Evolutionary conservation across 2,888 invertebrate species (phyloP).

Genomic region (Ditula angustiorana): DNA sequence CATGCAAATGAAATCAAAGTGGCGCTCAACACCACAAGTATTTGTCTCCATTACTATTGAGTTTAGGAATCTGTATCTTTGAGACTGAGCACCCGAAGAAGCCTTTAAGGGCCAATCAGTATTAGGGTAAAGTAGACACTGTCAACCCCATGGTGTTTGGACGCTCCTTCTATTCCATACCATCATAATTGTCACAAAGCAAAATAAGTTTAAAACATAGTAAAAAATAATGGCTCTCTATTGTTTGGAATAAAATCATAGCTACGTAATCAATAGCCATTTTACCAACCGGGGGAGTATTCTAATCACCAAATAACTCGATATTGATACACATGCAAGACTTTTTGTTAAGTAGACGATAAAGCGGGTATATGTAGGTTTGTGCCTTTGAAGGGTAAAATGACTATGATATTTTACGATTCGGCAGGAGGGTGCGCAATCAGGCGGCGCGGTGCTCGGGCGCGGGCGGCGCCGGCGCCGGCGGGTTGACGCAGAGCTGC

Average conservation of each 20-base stretch:
- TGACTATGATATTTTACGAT: slow-evolving; percentile 40
- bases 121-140: slow-evolving; percentile 2
- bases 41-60: neutral
- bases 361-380: slow-evolving; percentile 38
- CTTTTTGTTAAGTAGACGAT: slow-evolving; percentile 33
- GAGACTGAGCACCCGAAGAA: slow-evolving; percentile 20
- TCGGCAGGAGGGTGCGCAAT: slow-evolving; percentile 31
- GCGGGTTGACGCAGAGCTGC: slow-evolving; percentile 88
- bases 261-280: slow-evolving; percentile 41
- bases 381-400: slow-evolving; percentile 43
- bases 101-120: neutral
- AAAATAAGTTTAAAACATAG: slow-evolving; percentile 40
- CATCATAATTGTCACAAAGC: slow-evolving; percentile 40
- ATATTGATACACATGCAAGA: slow-evolving; percentile 37
- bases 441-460: slow-evolving; percentile 61
- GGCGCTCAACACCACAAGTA: slow-evolving; percentile 34
- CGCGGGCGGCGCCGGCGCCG: slow-evolving; percentile 54
- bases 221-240: slow-evolving; percentile 35
- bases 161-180: slow-evolving; percentile 26
- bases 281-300: slow-evolving; percentile 27
- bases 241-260: slow-evolving; percentile 41
- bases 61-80: neutral
- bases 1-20: slow-evolving; percentile 20
- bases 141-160: slow-evolving; percentile 19
- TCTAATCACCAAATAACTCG: slow-evolving; percentile 23